Conservation (phyloP, 2,888 invertebrate genomes). For the Pteria penguin region DNA sequence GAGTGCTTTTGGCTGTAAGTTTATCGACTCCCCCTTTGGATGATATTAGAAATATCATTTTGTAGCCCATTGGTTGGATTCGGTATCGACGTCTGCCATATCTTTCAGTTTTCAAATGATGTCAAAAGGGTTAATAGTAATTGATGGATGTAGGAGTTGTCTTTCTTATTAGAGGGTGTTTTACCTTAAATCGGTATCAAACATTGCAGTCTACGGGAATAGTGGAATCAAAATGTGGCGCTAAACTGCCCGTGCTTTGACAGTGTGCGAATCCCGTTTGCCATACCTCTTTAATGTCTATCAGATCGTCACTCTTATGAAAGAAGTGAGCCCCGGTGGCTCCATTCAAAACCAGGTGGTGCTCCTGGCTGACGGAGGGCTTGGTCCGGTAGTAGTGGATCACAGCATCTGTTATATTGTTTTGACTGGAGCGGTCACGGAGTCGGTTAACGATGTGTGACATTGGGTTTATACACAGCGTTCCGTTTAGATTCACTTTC, state of each 20-base stretch:
- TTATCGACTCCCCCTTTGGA: too few relatives aligned
- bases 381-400: constrained; percentile 66
- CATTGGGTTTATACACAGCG: constrained; percentile 40
- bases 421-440: constrained; percentile 29
- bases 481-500: constrained; percentile 37
- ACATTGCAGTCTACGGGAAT: constrained; percentile 50
- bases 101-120: too few relatives aligned
- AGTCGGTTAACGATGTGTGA: constrained; percentile 32
- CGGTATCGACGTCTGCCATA: too few relatives aligned
- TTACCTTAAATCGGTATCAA: too few relatives aligned
- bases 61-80: too few relatives aligned
- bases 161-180: too few relatives aligned
- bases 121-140: too few relatives aligned
- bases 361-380: constrained; percentile 29
- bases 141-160: too few relatives aligned
- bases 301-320: constrained; percentile 47
- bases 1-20: too few relatives aligned
- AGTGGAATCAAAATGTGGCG: constrained; percentile 56
- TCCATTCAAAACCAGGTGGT: constrained; percentile 35
- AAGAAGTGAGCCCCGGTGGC: constrained; percentile 29
- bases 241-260: constrained; percentile 65
- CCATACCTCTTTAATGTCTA: constrained; percentile 68
- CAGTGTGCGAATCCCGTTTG: constrained; percentile 71
- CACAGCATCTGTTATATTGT: constrained; percentile 39
- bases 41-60: too few relatives aligned